These are phyloP conservation scores for Clarias macrocephalus DNA, from an alignment of 2,113 vertebrate genomes.

Conservation along the genomic window DNA sequence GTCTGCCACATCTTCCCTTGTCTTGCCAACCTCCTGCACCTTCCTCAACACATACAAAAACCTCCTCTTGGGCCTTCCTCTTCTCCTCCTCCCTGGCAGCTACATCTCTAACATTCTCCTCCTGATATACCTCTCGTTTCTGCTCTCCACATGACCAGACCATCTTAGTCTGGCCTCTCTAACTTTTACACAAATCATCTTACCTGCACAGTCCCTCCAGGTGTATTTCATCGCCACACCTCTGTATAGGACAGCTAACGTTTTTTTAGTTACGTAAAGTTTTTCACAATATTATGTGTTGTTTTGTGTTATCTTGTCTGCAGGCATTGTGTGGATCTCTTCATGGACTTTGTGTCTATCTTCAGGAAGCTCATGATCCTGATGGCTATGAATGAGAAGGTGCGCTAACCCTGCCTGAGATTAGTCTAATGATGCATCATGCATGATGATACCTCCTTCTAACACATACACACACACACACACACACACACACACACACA, in stretches of 20 bases:
- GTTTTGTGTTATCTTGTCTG: background rate
- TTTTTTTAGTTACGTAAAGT: background rate
- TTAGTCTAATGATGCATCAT: background rate
- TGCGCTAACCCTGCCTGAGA: constrained; percentile 48
- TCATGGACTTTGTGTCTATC: constrained; percentile 92
- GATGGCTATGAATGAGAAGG: constrained; percentile 92
- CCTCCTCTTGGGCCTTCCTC: no score
- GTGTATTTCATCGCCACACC: background rate
- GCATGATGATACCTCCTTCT: background rate
- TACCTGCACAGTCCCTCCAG: no score
- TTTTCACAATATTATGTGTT: no score
- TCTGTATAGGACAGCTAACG: background rate
- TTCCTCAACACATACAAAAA: no score
- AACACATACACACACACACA: background rate
- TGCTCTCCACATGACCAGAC: no score
- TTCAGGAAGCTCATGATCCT: constrained; percentile 96
- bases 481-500: background rate
- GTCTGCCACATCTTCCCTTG: no score
- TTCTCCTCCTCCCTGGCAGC: no score
- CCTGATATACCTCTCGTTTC: no score
- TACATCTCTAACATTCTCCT: no score
- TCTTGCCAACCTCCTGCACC: no score
- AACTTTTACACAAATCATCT: no score
- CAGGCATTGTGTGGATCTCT: constrained; percentile 92
- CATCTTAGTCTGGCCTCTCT: no score